Conservation (phyloP, 2,113 vertebrate genomes). For the Camelus dromedarius region DNA sequence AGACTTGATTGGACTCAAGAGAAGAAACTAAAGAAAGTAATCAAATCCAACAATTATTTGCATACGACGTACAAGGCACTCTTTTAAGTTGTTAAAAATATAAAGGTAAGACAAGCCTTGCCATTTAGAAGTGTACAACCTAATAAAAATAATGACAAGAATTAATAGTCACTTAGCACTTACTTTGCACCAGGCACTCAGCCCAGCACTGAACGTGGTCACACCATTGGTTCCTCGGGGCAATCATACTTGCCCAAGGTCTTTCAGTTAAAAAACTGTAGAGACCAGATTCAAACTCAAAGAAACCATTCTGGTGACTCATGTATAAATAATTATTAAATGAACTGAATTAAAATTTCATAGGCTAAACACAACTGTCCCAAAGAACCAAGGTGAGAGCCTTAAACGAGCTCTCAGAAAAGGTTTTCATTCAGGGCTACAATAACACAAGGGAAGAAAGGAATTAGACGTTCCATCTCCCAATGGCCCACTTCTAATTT, state of each 20-base stretch:
- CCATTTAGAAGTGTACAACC: background rate
- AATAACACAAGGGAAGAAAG: slow-evolving; percentile 1
- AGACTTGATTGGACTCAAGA: background rate
- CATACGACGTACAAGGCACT: background rate
- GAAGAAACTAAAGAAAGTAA: background rate
- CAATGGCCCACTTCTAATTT: slow-evolving; percentile 50
- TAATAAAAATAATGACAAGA: background rate
- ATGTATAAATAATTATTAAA: background rate
- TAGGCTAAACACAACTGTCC: slow-evolving; percentile 42
- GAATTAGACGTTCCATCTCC: slow-evolving; percentile 20
- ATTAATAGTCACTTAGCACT: background rate
- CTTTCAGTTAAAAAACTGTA: background rate
- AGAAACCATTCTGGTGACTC: background rate
- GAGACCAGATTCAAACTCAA: background rate
- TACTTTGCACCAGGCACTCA: background rate
- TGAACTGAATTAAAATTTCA: slow-evolving; percentile 37
- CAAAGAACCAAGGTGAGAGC: slow-evolving; percentile 46
- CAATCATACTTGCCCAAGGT: background rate
- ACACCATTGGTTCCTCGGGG: background rate
- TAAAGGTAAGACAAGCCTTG: background rate
- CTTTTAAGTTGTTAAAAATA: slow-evolving; percentile 5
- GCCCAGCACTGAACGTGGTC: background rate
- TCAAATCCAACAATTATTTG: background rate
- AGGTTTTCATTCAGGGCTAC: slow-evolving; percentile 42
- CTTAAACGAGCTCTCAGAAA: slow-evolving; percentile 53